A percentile compares a stretch with the other conserved stretches of the same genome.
Evolutionary conservation across 2,113 vertebrate species (phyloP).

Genomic region (Sinocyclocheilus anophthalmus): DNA sequence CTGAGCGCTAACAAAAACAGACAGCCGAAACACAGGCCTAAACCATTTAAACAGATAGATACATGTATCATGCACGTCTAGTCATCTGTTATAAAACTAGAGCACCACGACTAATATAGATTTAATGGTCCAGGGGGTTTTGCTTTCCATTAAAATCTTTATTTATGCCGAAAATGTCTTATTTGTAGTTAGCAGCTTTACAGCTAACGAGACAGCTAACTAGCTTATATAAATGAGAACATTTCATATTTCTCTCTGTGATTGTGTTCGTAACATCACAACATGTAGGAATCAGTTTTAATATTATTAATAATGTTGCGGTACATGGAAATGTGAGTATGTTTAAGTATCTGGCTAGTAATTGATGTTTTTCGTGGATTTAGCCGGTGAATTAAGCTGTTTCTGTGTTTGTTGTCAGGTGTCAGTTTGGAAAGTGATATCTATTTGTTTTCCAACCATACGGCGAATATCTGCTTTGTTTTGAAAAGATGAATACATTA

Average conservation of each 20-base stretch:
- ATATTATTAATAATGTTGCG: not conserved
- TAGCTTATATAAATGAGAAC: not conserved
- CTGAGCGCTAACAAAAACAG: slow-evolving; percentile 40
- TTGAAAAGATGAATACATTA: not conserved
- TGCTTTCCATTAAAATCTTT: not conserved
- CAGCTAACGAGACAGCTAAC: slow-evolving; percentile 6
- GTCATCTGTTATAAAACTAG: not conserved
- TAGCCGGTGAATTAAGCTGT: slow-evolving; percentile 13
- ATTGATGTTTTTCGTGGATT: slow-evolving; percentile 9
- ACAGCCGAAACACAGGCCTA: slow-evolving; percentile 12
- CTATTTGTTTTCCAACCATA: not conserved
- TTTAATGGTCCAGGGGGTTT: not conserved
- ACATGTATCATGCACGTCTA: not conserved
- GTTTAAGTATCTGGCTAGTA: slow-evolving; percentile 7
- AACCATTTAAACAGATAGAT: slow-evolving; percentile 7
- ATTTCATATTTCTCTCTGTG: not conserved
- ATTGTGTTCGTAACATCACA: not conserved
- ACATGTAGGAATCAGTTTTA: not conserved
- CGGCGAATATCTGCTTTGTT: not conserved
- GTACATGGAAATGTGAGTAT: not conserved
- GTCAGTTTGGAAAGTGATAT: slow-evolving; percentile 12
- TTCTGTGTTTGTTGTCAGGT: slow-evolving; percentile 7
- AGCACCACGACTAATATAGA: not conserved
- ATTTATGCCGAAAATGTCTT: not conserved
- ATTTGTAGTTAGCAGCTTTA: slow-evolving; percentile 19